Conservation (phyloP, 1,140 invertebrate species). For the Ceratosolen solmsi region DNA sequence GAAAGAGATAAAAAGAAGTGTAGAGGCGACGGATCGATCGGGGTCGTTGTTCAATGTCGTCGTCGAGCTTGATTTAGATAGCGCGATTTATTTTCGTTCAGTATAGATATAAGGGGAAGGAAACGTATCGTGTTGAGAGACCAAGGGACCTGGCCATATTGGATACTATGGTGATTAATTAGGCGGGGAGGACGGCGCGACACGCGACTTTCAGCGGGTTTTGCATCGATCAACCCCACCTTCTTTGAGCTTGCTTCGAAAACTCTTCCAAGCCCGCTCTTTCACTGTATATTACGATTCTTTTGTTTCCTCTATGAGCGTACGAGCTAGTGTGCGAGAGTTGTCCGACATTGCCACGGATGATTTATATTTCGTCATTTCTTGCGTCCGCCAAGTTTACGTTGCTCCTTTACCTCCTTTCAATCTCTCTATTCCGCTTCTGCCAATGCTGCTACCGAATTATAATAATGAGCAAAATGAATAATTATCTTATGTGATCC, state of each 20-base stretch:
- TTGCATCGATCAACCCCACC: slow-evolving; percentile 60
- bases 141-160: slow-evolving; percentile 57
- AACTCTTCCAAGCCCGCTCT: slow-evolving; percentile 33
- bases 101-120: slow-evolving; percentile 55
- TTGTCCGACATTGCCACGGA: background rate
- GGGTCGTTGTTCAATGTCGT: slow-evolving; percentile 57
- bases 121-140: slow-evolving; percentile 55
- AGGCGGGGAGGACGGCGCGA: slow-evolving; percentile 56
- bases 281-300: background rate
- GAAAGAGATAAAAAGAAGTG: slow-evolving; percentile 57
- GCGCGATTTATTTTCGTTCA: slow-evolving; percentile 62
- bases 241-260: slow-evolving; percentile 31
- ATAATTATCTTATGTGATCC: too few species aligned
- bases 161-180: slow-evolving; percentile 61
- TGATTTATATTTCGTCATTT: slow-evolving; percentile 43
- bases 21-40: slow-evolving; percentile 54
- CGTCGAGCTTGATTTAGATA: slow-evolving; percentile 61
- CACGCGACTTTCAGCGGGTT: slow-evolving; percentile 60
- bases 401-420: background rate
- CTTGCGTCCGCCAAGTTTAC: background rate
- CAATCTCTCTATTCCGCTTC: background rate
- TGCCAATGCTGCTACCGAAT: too few species aligned
- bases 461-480: slow-evolving; percentile 8
- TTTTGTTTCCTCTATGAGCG: slow-evolving; percentile 27
- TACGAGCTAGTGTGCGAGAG: background rate